These are phyloP conservation scores for Ceratina australensis DNA, from an alignment of 1,140 invertebrate genomes.

Conservation along the genomic window DNA sequence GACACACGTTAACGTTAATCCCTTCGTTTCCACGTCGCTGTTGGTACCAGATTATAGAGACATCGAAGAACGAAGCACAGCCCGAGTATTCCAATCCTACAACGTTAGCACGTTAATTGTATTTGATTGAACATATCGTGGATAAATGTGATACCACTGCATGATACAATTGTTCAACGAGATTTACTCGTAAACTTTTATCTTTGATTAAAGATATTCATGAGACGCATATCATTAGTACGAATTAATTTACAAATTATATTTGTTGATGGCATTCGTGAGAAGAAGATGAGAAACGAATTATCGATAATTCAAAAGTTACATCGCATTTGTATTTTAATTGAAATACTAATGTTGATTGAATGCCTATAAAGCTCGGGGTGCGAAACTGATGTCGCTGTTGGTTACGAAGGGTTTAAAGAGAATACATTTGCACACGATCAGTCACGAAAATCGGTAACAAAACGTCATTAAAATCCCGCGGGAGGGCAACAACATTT, in stretches of 20 bases:
- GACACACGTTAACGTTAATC: slow-evolving; percentile 52
- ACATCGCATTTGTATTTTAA: slow-evolving; percentile 35
- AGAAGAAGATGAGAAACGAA: slow-evolving; percentile 36
- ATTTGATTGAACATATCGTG: slow-evolving; percentile 65
- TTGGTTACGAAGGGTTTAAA: slow-evolving; percentile 59
- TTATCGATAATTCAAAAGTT: slow-evolving; percentile 18
- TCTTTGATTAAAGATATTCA: slow-evolving; percentile 47
- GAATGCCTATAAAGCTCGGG: slow-evolving; percentile 40
- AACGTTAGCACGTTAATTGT: slow-evolving; percentile 40
- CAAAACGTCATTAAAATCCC: slow-evolving; percentile 52
- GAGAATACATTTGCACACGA: slow-evolving; percentile 34
- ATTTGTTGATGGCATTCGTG: slow-evolving; percentile 35
- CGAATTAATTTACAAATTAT: slow-evolving; percentile 51
- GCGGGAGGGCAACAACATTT: slow-evolving; percentile 47
- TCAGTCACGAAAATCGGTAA: slow-evolving; percentile 45
- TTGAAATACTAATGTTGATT: slow-evolving; percentile 36
- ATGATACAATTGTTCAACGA: slow-evolving; percentile 39
- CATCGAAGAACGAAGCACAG: slow-evolving; percentile 41
- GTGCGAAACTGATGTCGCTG: slow-evolving; percentile 14
- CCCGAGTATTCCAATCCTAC: slow-evolving; percentile 16
- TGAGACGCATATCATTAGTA: slow-evolving; percentile 58
- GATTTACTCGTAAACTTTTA: slow-evolving; percentile 36
- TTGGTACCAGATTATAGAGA: slow-evolving; percentile 37
- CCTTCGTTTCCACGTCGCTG: slow-evolving; percentile 57
- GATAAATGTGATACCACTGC: slow-evolving; percentile 47